phyloP scores from a whole-genome alignment of 2,888 invertebrate genomes.

The Dione juno region DNA sequence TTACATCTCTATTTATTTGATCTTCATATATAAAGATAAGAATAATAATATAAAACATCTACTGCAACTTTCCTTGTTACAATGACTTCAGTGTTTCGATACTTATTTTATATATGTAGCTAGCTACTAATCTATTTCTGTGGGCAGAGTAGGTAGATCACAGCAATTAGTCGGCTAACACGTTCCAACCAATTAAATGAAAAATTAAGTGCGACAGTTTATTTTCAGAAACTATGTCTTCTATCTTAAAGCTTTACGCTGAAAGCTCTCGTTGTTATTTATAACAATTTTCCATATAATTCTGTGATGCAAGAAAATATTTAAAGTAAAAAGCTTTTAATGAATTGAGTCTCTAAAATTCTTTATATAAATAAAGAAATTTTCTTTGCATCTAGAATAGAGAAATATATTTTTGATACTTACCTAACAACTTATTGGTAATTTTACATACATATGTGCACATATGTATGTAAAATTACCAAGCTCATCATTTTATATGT shows the following conservation, averaged over 20 bases:
- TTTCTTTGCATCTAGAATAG: not conserved
- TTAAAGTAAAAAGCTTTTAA: not conserved
- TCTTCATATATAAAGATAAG: no score
- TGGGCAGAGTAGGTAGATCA: not conserved
- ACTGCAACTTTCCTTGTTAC: not conserved
- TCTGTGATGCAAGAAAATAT: slow-evolving; percentile 1
- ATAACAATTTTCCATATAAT: slow-evolving; percentile 18
- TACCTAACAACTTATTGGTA: not conserved
- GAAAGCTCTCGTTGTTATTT: slow-evolving; percentile 23
- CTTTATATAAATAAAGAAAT: not conserved
- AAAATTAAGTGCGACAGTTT: slow-evolving; percentile 29
- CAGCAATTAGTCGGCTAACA: slow-evolving; percentile 26
- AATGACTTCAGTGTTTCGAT: not conserved
- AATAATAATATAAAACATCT: not conserved
- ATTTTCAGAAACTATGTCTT: slow-evolving; percentile 23
- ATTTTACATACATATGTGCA: not conserved
- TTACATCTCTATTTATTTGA: no score
- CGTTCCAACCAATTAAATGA: slow-evolving; percentile 31
- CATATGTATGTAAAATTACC: not conserved
- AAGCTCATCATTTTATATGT: slow-evolving; percentile 1
- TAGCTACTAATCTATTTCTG: slow-evolving; percentile 1
- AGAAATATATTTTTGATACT: not conserved
- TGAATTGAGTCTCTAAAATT: not conserved
- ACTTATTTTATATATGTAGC: not conserved
- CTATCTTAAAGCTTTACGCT: slow-evolving; percentile 24